These are phyloP conservation scores for Zelostemma sp. DNA, from an alignment of 1,140 invertebrate genomes.

Conservation along the genomic window DNA sequence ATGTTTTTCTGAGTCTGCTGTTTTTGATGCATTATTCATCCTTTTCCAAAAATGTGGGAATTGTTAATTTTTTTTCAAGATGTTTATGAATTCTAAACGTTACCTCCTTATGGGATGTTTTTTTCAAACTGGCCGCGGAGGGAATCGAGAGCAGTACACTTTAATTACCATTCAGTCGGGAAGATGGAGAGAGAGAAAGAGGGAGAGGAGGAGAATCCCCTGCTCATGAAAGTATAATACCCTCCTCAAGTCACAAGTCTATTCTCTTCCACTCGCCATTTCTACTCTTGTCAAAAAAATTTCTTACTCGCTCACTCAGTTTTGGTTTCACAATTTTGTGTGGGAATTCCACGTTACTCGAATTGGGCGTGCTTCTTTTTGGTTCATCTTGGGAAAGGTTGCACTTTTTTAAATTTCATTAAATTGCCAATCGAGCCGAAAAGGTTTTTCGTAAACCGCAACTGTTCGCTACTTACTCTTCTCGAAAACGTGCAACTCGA, in stretches of 20 bases:
- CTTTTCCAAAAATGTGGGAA: too few species aligned
- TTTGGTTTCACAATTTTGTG: too few species aligned
- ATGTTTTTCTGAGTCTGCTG: background rate
- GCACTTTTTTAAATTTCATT: too few species aligned
- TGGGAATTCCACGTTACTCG: too few species aligned
- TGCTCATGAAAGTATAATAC: slow-evolving; percentile 62
- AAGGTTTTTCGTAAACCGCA: slow-evolving; percentile 17
- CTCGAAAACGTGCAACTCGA: slow-evolving; percentile 39
- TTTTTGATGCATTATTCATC: too few species aligned
- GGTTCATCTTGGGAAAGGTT: too few species aligned
- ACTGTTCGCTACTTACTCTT: slow-evolving; percentile 13
- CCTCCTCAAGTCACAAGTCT: slow-evolving; percentile 26
- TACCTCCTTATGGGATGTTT: slow-evolving; percentile 21
- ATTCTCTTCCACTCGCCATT: slow-evolving; percentile 23
- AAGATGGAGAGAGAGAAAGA: slow-evolving; percentile 42
- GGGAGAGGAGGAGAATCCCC: slow-evolving; percentile 31
- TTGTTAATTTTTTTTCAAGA: slow-evolving; percentile 1
- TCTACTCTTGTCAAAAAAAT: background rate
- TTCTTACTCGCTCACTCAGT: too few species aligned
- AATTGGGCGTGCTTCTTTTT: too few species aligned
- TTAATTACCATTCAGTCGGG: slow-evolving; percentile 61
- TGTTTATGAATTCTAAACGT: slow-evolving; percentile 5
- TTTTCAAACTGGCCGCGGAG: slow-evolving; percentile 18
- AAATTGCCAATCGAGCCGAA: too few species aligned
- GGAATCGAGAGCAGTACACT: slow-evolving; percentile 54